Evolutionary conservation across 23 tunicate species (phyloP), one percentile per base, ranked within the genome.

Genomic region (Halocynthia roretzi): DNA sequence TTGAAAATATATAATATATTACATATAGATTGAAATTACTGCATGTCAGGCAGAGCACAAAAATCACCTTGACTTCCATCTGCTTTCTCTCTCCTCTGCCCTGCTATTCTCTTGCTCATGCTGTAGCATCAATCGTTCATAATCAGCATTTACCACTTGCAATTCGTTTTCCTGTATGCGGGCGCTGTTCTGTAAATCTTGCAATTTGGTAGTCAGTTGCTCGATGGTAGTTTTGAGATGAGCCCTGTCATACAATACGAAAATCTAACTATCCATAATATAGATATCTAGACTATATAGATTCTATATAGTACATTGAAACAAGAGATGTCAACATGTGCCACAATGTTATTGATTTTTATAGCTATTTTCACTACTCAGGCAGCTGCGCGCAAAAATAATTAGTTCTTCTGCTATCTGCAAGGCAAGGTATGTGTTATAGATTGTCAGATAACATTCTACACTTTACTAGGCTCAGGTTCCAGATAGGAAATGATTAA

Each of bases 31-130:
- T 2, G 4, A 0, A 17, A 0, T n/a, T 60, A n/a, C 64, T 15
- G 64, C 64, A 15, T 60, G 1, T n/a, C n/a, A 60, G 1, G 17
- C 64, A 60, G 64, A 57, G 64, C 71, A 15, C 20, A 19, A 15
- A 67, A 44, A 11, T 71, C 48, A 91, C 98, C 92, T 82, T 55
- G 87, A 62, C 54, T 92, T 92, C 98, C 98, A 92, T 58, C 92
- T 73, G 6, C 72, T 84, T 74, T 92, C 98, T 56, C 92, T 82
- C 85, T 92, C 98, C 68, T 68, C 74, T 52, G 98, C 87, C 49
- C 85, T 78, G 40, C 86, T 92, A 12, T 86, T 77, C 21, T 86
- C 84, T 52, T 78, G 81, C 60, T 92, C 93, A 70, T 92, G 98
- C 71, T 92, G 98, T 57, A 83, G 87, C 54, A 92, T 66, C 67